Percentiles rank a stretch among this genome's conserved stretches.
phyloP scores from a whole-genome alignment of 2,797 vertebrate genomes.

The Phataginus tricuspis region DNA sequence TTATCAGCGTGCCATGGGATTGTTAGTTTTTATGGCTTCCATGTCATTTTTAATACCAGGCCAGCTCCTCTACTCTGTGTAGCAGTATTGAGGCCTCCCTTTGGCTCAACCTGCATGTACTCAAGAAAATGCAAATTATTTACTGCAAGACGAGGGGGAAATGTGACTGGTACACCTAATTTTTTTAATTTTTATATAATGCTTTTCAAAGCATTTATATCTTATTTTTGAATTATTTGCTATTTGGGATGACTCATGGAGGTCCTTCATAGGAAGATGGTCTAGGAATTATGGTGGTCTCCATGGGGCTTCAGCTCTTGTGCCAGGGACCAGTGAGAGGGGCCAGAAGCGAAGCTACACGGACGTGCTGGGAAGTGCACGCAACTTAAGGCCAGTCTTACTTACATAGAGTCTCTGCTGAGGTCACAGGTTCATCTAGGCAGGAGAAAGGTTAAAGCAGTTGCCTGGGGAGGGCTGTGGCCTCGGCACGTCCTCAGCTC shows the following conservation, averaged over 20 bases:
- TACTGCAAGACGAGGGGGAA: neutral
- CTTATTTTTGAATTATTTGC: neutral
- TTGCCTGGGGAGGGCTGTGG: neutral
- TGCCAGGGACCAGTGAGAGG: neutral
- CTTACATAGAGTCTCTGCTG: neutral
- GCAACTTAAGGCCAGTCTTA: rapidly evolving
- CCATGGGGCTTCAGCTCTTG: neutral
- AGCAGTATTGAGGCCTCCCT: neutral
- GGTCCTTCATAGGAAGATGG: neutral
- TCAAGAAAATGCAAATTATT: neutral
- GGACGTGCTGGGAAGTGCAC: rapidly evolving
- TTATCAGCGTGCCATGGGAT: neutral
- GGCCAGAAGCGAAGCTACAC: neutral
- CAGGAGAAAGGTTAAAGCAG: neutral
- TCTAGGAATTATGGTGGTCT: neutral
- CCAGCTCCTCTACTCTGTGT: neutral
- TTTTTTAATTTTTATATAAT: neutral
- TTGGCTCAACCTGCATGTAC: neutral
- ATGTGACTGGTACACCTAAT: neutral
- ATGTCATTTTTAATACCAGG: neutral
- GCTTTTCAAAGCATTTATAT: neutral
- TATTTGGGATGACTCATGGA: neutral
- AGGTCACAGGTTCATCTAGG: neutral
- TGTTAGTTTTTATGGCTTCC: neutral
- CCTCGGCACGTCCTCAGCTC: rapidly evolving